These are phyloP conservation scores for Neoniphon sammara DNA, from an alignment of 2,797 vertebrate species.

Conservation along the genomic window DNA sequence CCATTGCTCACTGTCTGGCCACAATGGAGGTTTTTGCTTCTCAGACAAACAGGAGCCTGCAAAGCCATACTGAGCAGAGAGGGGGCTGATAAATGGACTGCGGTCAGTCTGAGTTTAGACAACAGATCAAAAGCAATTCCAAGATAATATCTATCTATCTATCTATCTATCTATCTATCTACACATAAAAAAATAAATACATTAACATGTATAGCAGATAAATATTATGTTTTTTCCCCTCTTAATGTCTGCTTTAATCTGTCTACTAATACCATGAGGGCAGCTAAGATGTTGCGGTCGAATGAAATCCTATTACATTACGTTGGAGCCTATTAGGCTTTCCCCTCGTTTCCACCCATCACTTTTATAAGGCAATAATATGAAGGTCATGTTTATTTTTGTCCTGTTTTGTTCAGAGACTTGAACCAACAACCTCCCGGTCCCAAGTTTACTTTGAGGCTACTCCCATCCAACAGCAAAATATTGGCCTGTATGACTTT, in stretches of 20 bases:
- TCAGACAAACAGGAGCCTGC: constrained; percentile 37
- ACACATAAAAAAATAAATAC: neutral
- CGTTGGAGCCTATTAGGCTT: constrained; percentile 27
- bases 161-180: neutral
- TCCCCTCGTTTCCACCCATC: constrained; percentile 16
- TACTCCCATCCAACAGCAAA: too few species aligned
- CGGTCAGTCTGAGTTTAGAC: constrained; percentile 20
- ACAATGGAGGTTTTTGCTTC: constrained; percentile 6
- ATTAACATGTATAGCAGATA: constrained; percentile 17
- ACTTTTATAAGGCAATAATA: neutral
- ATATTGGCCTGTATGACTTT: too few species aligned
- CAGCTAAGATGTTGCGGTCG: constrained; percentile 43
- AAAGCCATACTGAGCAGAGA: constrained; percentile 22
- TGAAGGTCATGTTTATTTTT: constrained; percentile 6
- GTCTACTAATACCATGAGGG: constrained; percentile 54
- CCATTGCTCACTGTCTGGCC: neutral
- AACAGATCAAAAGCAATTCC: neutral
- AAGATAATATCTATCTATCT: too few species aligned
- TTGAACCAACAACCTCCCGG: neutral
- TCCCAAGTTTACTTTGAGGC: too few species aligned
- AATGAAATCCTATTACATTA: constrained; percentile 63
- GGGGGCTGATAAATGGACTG: constrained; percentile 39
- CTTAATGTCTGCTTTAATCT: constrained; percentile 66
- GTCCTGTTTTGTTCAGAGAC: neutral
- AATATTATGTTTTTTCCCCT: constrained; percentile 19